These are phyloP conservation scores for Chunga burmeisteri DNA, from an alignment of 2,113 vertebrate genomes.

Conservation along the genomic window DNA sequence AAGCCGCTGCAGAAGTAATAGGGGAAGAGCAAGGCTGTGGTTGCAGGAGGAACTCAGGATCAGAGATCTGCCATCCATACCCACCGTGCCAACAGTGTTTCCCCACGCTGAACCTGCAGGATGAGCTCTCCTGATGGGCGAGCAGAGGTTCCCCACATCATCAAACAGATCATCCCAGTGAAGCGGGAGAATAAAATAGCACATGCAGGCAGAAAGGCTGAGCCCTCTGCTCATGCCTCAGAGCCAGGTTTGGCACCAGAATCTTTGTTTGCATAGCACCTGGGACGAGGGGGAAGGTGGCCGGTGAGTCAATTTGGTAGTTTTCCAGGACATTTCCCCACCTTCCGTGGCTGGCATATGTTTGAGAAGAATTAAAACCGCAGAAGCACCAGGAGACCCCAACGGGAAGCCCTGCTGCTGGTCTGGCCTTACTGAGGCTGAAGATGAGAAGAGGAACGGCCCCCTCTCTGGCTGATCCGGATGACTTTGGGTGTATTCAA, in stretches of 20 bases:
- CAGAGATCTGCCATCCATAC: background rate
- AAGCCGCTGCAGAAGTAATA: background rate
- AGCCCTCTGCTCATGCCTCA: background rate
- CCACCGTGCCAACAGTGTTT: accelerated
- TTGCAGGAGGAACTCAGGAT: background rate
- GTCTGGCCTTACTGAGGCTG: background rate
- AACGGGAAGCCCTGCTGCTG: background rate
- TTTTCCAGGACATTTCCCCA: background rate
- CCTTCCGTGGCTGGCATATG: background rate
- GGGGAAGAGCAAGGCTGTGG: background rate
- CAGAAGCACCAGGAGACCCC: background rate
- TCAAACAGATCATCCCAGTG: background rate
- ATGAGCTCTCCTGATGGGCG: background rate
- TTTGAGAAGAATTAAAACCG: background rate
- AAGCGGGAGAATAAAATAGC: background rate
- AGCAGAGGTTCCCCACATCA: background rate
- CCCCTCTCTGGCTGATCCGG: background rate
- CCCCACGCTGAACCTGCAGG: accelerated
- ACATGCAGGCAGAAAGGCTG: background rate
- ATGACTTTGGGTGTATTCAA: background rate
- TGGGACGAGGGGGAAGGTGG: background rate
- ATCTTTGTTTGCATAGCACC: background rate
- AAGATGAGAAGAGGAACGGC: background rate
- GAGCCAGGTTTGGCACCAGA: background rate
- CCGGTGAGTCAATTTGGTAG: background rate